phyloP scores from a whole-genome alignment of 2,888 invertebrate species.

The Callimorpha dominula region DNA sequence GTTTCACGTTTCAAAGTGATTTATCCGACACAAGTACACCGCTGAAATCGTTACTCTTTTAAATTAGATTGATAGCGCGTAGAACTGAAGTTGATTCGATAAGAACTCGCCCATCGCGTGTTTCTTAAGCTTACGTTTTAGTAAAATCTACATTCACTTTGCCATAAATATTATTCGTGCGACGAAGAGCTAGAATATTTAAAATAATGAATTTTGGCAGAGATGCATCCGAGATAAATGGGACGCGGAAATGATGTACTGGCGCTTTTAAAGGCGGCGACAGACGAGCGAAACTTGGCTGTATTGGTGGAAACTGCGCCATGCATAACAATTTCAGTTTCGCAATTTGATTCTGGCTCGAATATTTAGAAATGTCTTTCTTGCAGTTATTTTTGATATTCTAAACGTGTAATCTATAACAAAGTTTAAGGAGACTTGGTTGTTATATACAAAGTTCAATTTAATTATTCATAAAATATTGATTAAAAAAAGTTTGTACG shows the following conservation, averaged over 20 bases:
- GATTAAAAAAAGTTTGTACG: too few species aligned
- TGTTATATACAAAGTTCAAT: too few species aligned
- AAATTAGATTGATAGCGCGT: slow-evolving; percentile 46
- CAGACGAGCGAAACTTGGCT: slow-evolving; percentile 37
- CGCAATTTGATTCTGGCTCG: slow-evolving; percentile 19
- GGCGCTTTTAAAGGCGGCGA: slow-evolving; percentile 25
- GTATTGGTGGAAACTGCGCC: slow-evolving; percentile 30
- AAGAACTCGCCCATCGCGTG: neutral
- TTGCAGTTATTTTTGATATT: slow-evolving; percentile 1
- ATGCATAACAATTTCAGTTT: slow-evolving; percentile 31
- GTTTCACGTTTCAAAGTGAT: slow-evolving; percentile 29
- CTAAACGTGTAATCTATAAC: neutral
- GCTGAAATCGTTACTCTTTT: slow-evolving; percentile 41
- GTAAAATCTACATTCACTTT: slow-evolving; percentile 27
- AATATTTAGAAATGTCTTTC: slow-evolving; percentile 18
- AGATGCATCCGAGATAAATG: slow-evolving; percentile 51
- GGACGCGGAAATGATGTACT: slow-evolving; percentile 42
- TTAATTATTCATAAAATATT: too few species aligned
- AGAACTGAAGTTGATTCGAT: slow-evolving; percentile 29
- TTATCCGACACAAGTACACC: slow-evolving; percentile 10
- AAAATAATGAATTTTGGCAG: slow-evolving; percentile 51
- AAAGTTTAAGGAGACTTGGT: neutral
- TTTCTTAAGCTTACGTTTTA: slow-evolving; percentile 19
- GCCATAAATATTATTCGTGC: slow-evolving; percentile 17
- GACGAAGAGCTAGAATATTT: slow-evolving; percentile 35